phyloP scores from a whole-genome alignment of 1,140 invertebrate species.

The Camponotus floridanus region DNA sequence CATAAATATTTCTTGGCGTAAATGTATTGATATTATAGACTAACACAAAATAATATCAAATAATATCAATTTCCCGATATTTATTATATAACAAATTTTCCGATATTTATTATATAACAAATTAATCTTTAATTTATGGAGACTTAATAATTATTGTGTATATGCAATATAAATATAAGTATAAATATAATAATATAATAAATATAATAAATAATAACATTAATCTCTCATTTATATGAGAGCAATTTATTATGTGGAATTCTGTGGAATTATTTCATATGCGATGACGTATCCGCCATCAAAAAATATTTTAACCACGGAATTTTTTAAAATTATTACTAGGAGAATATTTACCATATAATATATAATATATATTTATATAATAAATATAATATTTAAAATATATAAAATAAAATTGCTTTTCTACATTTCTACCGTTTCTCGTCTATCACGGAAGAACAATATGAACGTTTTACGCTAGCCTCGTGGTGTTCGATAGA shows the following conservation, averaged over 20 bases:
- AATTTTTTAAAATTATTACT: neutral
- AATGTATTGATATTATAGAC: neutral
- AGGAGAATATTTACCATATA: neutral
- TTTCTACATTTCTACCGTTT: neutral
- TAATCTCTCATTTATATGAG: neutral
- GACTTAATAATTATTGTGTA: neutral
- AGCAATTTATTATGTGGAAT: neutral
- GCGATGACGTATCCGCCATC: neutral
- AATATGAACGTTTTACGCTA: conserved; percentile 34
- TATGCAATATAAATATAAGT: neutral
- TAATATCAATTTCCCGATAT: neutral
- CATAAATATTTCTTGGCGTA: neutral
- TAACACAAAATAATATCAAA: neutral
- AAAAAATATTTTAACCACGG: neutral
- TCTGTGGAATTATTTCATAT: neutral
- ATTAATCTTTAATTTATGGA: neutral
- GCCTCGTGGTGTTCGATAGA: conserved; percentile 6
- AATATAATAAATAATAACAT: too few relatives aligned
- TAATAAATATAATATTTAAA: too few relatives aligned
- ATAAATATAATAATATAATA: too few relatives aligned
- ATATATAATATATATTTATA: too few relatives aligned
- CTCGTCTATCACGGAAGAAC: neutral
- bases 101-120: neutral
- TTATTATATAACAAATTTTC: neutral
- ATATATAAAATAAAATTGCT: conserved; percentile 22